A percentile compares a stretch with the other conserved stretches of the same genome.
Evolutionary conservation across 35 echinoderm and acorn worm genomes (phyloP).

Genomic region (Acanthaster planci): DNA sequence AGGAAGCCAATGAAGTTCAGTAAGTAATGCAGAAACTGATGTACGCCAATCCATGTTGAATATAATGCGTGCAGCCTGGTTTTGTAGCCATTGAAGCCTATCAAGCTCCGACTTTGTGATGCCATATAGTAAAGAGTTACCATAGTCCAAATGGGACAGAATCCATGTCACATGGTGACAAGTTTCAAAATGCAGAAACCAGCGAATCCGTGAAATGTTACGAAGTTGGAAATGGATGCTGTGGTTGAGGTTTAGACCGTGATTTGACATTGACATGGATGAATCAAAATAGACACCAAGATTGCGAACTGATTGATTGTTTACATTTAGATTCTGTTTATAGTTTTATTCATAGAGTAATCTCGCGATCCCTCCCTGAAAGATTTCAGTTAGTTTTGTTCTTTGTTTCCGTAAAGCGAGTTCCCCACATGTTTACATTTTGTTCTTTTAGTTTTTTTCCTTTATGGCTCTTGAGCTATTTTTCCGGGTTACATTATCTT

Average conservation of each 20-base stretch:
- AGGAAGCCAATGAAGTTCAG: constrained; percentile 1
- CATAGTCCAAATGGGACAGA: constrained; percentile 17
- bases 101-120: not conserved
- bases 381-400: no score
- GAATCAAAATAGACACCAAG: not conserved
- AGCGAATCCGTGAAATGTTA: not conserved
- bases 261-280: not conserved
- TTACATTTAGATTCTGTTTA: no score
- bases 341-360: no score
- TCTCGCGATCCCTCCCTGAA: no score
- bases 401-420: no score
- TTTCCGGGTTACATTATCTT: no score
- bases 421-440: no score
- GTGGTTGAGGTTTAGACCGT: not conserved
- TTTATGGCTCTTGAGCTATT: no score
- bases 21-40: not conserved
- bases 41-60: not conserved
- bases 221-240: constrained; percentile 10
- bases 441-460: no score
- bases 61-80: not conserved
- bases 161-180: constrained; percentile 17
- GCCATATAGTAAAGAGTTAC: not conserved
- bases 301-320: no score
- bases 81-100: not conserved
- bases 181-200: not conserved